These are phyloP conservation scores for Rhodinocichla rosea DNA, from an alignment of 2,113 vertebrate genomes.

Conservation along the genomic window DNA sequence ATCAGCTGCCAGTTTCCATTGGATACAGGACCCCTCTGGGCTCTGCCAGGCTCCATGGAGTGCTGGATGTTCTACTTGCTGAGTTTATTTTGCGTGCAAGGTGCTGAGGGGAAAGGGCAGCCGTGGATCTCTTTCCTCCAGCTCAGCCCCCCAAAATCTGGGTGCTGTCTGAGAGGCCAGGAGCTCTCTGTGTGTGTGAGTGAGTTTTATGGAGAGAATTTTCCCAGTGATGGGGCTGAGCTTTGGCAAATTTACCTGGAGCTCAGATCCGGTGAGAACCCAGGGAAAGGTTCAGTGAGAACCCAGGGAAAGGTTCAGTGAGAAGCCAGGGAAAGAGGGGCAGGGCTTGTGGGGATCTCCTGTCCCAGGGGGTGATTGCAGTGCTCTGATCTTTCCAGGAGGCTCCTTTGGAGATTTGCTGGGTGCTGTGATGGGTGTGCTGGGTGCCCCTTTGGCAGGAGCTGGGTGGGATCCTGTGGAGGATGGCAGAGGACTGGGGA, in stretches of 20 bases:
- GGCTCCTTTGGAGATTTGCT: background rate
- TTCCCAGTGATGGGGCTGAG: background rate
- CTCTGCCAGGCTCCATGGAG: background rate
- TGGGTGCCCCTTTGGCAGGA: background rate
- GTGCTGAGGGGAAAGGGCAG: background rate
- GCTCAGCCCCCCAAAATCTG: background rate
- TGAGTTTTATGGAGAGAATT: background rate
- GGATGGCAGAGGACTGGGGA: background rate
- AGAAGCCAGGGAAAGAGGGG: background rate
- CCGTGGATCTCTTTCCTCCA: background rate
- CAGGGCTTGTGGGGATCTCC: background rate
- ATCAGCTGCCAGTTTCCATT: conserved; percentile 29
- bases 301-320: background rate
- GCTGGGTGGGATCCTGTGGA: background rate
- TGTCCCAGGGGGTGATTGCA: background rate
- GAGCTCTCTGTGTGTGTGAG: background rate
- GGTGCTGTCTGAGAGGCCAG: background rate
- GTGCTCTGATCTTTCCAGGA: background rate
- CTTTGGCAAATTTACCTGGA: background rate
- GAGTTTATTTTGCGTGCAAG: background rate
- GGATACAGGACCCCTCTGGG: conserved; percentile 28
- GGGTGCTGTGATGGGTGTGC: conserved; percentile 5
- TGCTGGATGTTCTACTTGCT: accelerated
- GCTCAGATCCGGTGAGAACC: background rate
- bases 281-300: too few species aligned